phyloP scores from a whole-genome alignment of 1,140 invertebrate genomes.

The Drosophila erecta region DNA sequence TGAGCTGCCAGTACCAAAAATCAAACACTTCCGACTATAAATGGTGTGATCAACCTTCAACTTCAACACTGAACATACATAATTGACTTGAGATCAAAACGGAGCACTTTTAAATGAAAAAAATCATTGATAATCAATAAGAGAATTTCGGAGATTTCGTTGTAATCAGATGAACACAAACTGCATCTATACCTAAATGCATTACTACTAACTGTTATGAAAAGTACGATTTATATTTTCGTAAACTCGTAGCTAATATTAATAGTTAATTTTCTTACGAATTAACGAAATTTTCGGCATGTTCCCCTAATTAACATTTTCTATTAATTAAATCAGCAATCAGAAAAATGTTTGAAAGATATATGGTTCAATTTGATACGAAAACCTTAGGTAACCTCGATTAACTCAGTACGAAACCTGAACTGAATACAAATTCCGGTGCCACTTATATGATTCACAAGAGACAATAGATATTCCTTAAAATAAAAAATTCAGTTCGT shows the following conservation, averaged over 20 bases:
- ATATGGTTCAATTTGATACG: not conserved
- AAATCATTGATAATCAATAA: not conserved
- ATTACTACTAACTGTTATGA: no score
- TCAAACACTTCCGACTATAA: not conserved
- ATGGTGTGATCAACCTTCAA: not conserved
- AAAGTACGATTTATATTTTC: no score
- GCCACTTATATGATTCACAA: not conserved
- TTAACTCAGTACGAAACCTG: not conserved
- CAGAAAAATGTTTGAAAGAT: constrained; percentile 1
- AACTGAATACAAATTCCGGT: no score
- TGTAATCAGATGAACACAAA: not conserved
- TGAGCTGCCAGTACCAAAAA: not conserved
- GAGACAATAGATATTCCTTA: not conserved
- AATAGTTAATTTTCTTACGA: not conserved
- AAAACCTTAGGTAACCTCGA: not conserved
- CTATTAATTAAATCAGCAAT: not conserved
- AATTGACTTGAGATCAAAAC: no score
- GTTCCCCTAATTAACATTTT: not conserved
- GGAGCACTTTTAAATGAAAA: not conserved
- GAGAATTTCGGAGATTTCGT: not conserved
- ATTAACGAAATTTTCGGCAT: not conserved
- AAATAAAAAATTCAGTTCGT: not conserved
- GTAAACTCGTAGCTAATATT: not conserved
- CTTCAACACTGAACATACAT: no score
- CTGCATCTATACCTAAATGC: not conserved